A percentile compares a stretch with the other conserved stretches of the same genome.
These are phyloP conservation scores for Platycnemis pennipes DNA, from an alignment of 2,888 invertebrate genomes.

Conservation along the genomic window DNA sequence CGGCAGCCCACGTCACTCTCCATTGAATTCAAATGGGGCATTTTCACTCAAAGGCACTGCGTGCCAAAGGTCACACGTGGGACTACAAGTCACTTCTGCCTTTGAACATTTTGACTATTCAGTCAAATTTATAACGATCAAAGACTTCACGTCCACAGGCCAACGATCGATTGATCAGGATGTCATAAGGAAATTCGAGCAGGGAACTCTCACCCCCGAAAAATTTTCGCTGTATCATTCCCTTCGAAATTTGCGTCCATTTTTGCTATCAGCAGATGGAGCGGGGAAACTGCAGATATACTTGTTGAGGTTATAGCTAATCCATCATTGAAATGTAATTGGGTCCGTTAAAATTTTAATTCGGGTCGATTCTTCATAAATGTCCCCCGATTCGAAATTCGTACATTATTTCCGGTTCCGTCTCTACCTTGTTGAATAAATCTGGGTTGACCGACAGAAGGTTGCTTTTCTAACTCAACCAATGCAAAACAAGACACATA, in stretches of 20 bases:
- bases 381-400: too few relatives aligned
- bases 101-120: background rate
- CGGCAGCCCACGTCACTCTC: background rate
- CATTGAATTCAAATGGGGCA: slow-evolving; percentile 7
- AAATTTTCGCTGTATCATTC: background rate
- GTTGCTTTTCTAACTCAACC: background rate
- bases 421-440: too few relatives aligned
- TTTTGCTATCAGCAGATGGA: background rate
- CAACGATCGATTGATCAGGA: background rate
- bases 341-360: background rate
- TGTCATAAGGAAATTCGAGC: too few relatives aligned
- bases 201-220: too few relatives aligned
- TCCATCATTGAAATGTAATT: background rate
- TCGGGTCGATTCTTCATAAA: too few relatives aligned
- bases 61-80: background rate
- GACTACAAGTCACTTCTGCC: background rate
- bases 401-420: too few relatives aligned
- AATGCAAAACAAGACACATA: background rate
- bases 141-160: background rate
- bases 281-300: background rate
- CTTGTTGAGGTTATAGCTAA: background rate
- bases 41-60: background rate
- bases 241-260: background rate
- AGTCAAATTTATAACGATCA: background rate
- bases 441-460: background rate